A percentile compares a stretch with the other conserved stretches of the same genome.
These are phyloP conservation scores for Margarornis squamiger DNA, from an alignment of 2,797 vertebrate genomes.

Conservation along the genomic window DNA sequence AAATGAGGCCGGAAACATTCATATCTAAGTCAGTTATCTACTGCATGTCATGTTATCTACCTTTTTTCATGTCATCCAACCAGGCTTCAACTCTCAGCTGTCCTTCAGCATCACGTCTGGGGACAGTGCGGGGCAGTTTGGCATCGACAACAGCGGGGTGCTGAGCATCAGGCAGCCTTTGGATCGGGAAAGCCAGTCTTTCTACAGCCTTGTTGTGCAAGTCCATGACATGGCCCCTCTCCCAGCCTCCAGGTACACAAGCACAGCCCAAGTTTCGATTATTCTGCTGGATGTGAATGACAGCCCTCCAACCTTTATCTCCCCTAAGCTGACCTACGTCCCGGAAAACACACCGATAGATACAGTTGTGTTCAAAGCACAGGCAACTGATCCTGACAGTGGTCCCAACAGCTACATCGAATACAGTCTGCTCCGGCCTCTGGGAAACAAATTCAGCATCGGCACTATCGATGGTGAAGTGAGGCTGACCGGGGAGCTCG, in stretches of 20 bases:
- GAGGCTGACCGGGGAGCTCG: slow-evolving; percentile 87
- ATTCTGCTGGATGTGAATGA: slow-evolving; percentile 96
- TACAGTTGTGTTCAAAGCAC: slow-evolving; percentile 87
- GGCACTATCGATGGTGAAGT: slow-evolving; percentile 89
- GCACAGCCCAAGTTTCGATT: slow-evolving; percentile 90
- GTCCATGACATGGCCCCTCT: slow-evolving; percentile 86
- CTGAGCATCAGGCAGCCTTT: slow-evolving; percentile 81
- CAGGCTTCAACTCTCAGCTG: slow-evolving; percentile 89
- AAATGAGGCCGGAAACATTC: background rate
- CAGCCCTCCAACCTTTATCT: slow-evolving; percentile 88
- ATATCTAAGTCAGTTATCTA: background rate
- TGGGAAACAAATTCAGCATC: slow-evolving; percentile 86
- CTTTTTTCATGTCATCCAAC: background rate
- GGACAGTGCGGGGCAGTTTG: slow-evolving; percentile 87
- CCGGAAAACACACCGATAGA: slow-evolving; percentile 93
- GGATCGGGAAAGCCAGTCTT: slow-evolving; percentile 93
- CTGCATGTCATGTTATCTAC: background rate
- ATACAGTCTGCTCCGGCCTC: slow-evolving; percentile 84
- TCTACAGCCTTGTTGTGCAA: slow-evolving; percentile 91
- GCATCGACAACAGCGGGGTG: slow-evolving; percentile 78
- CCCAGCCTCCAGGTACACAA: slow-evolving; percentile 84
- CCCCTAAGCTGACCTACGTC: slow-evolving; percentile 88
- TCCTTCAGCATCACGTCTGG: slow-evolving; percentile 88
- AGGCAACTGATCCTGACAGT: slow-evolving; percentile 89
- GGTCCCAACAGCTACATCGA: slow-evolving; percentile 98